Percentiles rank a stretch among this genome's conserved stretches.
These are phyloP conservation scores for Platypus cylindrus DNA, from an alignment of 2,888 invertebrate genomes.

Conservation along the genomic window DNA sequence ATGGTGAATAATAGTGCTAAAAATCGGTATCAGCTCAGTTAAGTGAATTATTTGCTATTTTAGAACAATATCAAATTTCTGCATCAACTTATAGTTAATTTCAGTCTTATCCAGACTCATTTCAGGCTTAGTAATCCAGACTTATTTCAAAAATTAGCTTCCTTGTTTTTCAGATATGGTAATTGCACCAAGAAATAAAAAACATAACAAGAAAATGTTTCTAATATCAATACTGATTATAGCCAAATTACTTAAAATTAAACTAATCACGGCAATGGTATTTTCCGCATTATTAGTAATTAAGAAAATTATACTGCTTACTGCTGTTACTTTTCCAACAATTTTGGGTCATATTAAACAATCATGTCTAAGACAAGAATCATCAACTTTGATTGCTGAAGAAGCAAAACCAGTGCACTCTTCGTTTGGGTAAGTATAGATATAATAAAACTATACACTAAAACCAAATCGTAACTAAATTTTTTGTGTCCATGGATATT, in stretches of 20 bases:
- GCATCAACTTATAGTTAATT: no score
- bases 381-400: background rate
- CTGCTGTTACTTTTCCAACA: slow-evolving; percentile 44
- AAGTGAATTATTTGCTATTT: no score
- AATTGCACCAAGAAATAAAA: slow-evolving; percentile 30
- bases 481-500: no score
- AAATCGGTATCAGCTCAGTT: no score
- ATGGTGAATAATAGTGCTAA: no score
- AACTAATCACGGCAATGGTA: slow-evolving; percentile 47
- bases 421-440: slow-evolving; percentile 16
- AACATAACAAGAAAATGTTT: slow-evolving; percentile 38
- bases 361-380: slow-evolving; percentile 14
- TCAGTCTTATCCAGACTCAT: slow-evolving; percentile 2
- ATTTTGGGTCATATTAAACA: slow-evolving; percentile 20
- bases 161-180: slow-evolving; percentile 11
- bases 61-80: no score
- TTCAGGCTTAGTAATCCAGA: no score
- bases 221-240: slow-evolving; percentile 42
- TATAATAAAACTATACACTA: no score
- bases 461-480: no score
- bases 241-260: slow-evolving; percentile 42
- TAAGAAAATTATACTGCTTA: slow-evolving; percentile 50
- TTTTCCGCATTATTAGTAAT: slow-evolving; percentile 50
- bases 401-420: slow-evolving; percentile 3
- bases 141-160: no score